Evolutionary conservation across 1,140 invertebrate species (phyloP), one percentile per base, ranked within the genome.

Genomic region (Drosophila cardini): DNA sequence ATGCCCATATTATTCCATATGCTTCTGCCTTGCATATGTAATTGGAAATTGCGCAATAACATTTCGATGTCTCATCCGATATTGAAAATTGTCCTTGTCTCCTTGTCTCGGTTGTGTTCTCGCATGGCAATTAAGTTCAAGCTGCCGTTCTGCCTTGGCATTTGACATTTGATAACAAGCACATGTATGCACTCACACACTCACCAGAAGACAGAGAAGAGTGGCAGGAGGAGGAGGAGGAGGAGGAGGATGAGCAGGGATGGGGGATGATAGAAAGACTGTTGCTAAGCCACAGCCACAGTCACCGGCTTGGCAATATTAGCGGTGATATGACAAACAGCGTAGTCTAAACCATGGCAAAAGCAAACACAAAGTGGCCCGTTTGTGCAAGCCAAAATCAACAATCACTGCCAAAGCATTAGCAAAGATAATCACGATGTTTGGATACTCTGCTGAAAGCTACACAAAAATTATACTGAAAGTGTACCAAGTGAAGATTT

Each of bases 301-400:
- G 67, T 72, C 57, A 68, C 48, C 53, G 65, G 69, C 79, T 76
- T 63, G 71, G 83, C 50, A 74, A 77, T 87, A 87, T 87, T 83
- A 77, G 83, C 65, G 84, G 84, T 89, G 63, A 69, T 83, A 83
- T 83, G 72, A 80, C 79, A 87, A 83, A 87, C 83, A 80, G 53
- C 62, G 53, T 26, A 55, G 69, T 76, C 57, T 55, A 63, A 78
- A 67, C 75, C 82, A 63, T 9, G 61, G 40, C 70, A 60, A 65
- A 26, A 74, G 64, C 64, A 46, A 75, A 76, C 76, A 76, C 64
- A 58, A 82, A 79, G 72, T 57, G 63, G 52, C 56, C 52, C 68
- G 60, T 68, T 62, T 78, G 70, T 40, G 50, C 58, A 64, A 60
- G 34, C 36, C 57, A 57, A 60, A 18, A 63, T 16, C 42, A 58